Conservation (phyloP, 2,113 vertebrate species). For the Odocoileus virginianus region DNA sequence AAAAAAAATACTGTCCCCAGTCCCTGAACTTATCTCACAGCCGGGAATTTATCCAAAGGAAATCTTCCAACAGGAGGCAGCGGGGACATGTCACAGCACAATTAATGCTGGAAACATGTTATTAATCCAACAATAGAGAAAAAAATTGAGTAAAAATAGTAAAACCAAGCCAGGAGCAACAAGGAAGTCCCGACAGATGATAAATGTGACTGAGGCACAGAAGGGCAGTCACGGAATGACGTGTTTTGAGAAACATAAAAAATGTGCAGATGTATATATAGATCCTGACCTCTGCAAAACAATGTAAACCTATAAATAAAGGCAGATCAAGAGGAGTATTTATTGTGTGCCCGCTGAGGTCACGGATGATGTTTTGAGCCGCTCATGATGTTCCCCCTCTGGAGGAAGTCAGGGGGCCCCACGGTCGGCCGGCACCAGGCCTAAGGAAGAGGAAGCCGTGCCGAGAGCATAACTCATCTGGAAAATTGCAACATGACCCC, state of each 20-base stretch:
- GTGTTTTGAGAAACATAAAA: not conserved
- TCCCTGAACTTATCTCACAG: not conserved
- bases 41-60: not conserved
- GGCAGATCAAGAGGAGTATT: not conserved
- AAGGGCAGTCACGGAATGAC: not conserved
- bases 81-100: not conserved
- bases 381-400: not conserved
- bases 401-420: not conserved
- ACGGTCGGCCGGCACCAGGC: accelerated
- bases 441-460: not conserved
- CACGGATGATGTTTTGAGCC: accelerated
- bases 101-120: not conserved
- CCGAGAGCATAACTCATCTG: not conserved
- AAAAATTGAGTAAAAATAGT: not conserved
- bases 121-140: not conserved
- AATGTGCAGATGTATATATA: accelerated
- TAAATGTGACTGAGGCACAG: not conserved
- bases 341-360: not conserved
- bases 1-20: not conserved
- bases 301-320: not conserved
- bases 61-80: not conserved
- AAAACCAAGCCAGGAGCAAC: not conserved
- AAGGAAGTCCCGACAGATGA: not conserved
- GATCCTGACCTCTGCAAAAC: not conserved
- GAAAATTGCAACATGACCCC: not conserved